A percentile compares a stretch with the other conserved stretches of the same genome.
phyloP scores from a whole-genome alignment of 2,888 invertebrate genomes.

The Euzophera pinguis region DNA sequence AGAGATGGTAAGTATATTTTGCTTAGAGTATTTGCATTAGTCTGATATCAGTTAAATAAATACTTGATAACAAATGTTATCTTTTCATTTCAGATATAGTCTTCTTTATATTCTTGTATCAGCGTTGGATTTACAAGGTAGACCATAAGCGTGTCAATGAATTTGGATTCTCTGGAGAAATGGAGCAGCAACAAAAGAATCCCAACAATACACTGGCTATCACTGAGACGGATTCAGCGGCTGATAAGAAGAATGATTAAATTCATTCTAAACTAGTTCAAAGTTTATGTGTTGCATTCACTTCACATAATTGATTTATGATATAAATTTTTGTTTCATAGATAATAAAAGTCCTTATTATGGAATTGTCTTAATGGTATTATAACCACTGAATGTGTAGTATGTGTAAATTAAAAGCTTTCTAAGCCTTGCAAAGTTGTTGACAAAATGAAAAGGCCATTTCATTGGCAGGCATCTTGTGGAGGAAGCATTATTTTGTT shows the following conservation, averaged over 20 bases:
- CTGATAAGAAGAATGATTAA: conserved; percentile 72
- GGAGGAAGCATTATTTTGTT: background rate
- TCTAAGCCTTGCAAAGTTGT: background rate
- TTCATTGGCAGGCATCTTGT: no score
- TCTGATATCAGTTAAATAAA: conserved; percentile 8
- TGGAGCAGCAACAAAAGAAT: conserved; percentile 81
- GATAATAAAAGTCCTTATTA: background rate
- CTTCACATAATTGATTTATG: conserved; percentile 6
- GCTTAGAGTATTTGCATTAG: conserved; percentile 1
- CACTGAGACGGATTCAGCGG: conserved; percentile 43
- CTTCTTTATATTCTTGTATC: conserved; percentile 99
- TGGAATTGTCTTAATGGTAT: conserved; percentile 3
- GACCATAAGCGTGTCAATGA: conserved; percentile 97
- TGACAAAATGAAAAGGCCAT: no score
- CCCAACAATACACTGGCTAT: conserved; percentile 55
- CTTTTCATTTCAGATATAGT: conserved; percentile 88
- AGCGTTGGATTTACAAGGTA: conserved; percentile 98
- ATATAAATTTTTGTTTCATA: conserved; percentile 3
- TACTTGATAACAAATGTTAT: conserved; percentile 15
- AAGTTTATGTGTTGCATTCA: conserved; percentile 9
- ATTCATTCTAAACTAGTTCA: conserved; percentile 19
- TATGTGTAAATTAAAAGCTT: conserved; percentile 1
- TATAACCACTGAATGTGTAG: background rate
- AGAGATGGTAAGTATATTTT: conserved; percentile 86
- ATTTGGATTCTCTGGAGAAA: conserved; percentile 98